A percentile compares a stretch with the other conserved stretches of the same genome.
phyloP scores from a whole-genome alignment of 2,888 invertebrate genomes.

The Scaptomyza reducta region DNA sequence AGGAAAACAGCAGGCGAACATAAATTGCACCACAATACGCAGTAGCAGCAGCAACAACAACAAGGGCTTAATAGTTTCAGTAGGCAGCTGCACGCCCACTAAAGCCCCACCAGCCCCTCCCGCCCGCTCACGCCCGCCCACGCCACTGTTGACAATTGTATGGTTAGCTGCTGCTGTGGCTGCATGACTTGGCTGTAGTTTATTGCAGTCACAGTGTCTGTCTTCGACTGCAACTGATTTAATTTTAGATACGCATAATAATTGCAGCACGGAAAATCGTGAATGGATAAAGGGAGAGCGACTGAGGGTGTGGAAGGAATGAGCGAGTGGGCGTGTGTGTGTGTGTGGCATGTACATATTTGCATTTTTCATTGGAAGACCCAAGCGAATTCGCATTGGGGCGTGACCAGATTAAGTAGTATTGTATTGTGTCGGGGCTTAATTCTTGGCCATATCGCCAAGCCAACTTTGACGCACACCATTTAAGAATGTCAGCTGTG shows the following conservation, averaged over 20 bases:
- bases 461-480: conserved; percentile 12
- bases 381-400: conserved; percentile 23
- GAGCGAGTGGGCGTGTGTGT: too few species aligned
- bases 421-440: conserved; percentile 1
- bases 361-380: conserved; percentile 48
- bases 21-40: conserved; percentile 61
- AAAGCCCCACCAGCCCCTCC: neutral
- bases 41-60: neutral
- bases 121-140: neutral
- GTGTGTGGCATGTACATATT: conserved; percentile 28
- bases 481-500: conserved; percentile 7
- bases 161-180: neutral
- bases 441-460: conserved; percentile 14
- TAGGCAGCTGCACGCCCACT: neutral
- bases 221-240: conserved; percentile 60
- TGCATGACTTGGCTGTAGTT: conserved; percentile 11
- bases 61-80: conserved; percentile 41
- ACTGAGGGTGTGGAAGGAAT: too few species aligned
- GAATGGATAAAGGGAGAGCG: too few species aligned
- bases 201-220: conserved; percentile 22
- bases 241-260: conserved; percentile 77
- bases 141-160: conserved; percentile 13
- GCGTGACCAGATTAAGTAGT: conserved; percentile 33
- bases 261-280: conserved; percentile 47
- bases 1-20: conserved; percentile 50